Evolutionary conservation across 2,888 invertebrate genomes (phyloP), one percentile per base, ranked within the genome.

Genomic region (Pseudolycoriella hygida): DNA sequence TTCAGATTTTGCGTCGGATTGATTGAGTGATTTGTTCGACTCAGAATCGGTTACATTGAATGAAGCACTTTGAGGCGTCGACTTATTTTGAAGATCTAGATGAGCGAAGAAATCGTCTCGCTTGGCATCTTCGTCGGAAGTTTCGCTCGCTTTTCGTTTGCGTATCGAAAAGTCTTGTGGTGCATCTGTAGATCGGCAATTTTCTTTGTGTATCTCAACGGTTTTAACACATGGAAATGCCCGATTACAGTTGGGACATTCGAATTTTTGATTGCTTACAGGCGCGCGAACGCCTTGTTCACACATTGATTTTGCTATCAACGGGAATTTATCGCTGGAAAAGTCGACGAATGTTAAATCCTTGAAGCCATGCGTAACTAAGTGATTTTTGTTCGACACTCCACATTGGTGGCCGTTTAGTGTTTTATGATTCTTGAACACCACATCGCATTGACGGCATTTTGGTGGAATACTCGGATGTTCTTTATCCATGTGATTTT

Each of bases 101-200:
- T 82, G 76, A 1, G 84, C 81, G 57, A 90, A 81, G 60, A 90
- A 88, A 53, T 85, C 81, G 47, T 81, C 80, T 34, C 86, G 71
- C 41, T 72, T 69, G 18, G 76, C 72, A 46, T 76, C 71, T 44
- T 74, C 76, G 17, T 75, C 74, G 50, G 38, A 60, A 53, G 52
- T 52, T 43, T 51, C 52, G 40, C 50, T 48, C 1, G 25, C 15
- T 53, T 53, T 44, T 52, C 55, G 18, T 49, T 55, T 53, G 25
- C 53, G 51, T 12, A 51, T 43, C 11, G 56, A 54, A 32, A 50
- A 52, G 31, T 54, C 52, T 41, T 53, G 52, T 20, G 50, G 47
- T 5, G 40, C 42, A 42, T 44, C 43, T 15, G 34, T 34, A 20
- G 40, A 17, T 30, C 40, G 52, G 52, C 75, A 75, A 34, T 69